A percentile compares a stretch with the other conserved stretches of the same genome.
Evolutionary conservation across 2,797 vertebrate species (phyloP).

Genomic region (Emys orbicularis): DNA sequence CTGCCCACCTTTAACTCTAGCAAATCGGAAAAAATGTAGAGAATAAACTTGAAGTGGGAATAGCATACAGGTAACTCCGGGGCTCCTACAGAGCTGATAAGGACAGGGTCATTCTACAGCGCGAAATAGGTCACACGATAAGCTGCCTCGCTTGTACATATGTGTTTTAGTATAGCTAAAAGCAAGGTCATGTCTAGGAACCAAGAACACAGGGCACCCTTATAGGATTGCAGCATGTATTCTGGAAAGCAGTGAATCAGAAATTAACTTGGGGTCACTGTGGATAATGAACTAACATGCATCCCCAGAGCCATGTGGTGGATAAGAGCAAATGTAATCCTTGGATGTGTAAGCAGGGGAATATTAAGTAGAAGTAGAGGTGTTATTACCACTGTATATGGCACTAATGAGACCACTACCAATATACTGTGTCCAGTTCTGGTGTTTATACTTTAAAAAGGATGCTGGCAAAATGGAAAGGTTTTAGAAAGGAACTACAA

Average conservation of each 20-base stretch:
- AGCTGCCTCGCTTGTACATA: background rate
- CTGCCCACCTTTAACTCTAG: too few relatives aligned
- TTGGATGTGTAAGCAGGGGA: background rate
- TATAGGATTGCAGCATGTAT: background rate
- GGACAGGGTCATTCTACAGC: background rate
- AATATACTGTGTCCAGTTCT: background rate
- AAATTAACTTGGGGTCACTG: background rate
- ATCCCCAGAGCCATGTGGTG: background rate
- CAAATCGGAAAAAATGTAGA: too few relatives aligned
- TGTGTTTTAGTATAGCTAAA: background rate
- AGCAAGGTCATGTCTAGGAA: background rate
- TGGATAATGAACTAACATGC: background rate
- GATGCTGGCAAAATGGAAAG: background rate
- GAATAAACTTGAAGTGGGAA: background rate
- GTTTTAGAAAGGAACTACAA: background rate
- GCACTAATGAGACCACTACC: background rate
- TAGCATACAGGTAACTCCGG: background rate
- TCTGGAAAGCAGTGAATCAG: background rate
- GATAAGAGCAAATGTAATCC: background rate
- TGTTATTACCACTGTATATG: background rate
- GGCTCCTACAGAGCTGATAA: background rate
- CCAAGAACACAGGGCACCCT: background rate
- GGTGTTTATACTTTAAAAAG: background rate
- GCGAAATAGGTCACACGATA: background rate
- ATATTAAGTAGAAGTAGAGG: background rate